Evolutionary conservation across 2,888 invertebrate genomes (phyloP).

Genomic region (Polyommatus icarus): DNA sequence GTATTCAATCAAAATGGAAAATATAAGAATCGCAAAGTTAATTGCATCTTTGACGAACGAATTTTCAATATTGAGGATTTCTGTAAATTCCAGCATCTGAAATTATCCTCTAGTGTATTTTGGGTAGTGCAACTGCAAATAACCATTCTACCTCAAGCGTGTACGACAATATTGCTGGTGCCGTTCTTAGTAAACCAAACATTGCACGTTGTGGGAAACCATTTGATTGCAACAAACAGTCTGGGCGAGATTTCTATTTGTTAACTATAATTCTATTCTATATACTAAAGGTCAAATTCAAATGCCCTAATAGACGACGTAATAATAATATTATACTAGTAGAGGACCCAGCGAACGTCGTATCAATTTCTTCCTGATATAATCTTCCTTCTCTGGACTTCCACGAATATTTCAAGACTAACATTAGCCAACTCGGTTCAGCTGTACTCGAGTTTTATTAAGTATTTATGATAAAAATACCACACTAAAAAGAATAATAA

Average conservation of each 20-base stretch:
- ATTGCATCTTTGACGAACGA: neutral
- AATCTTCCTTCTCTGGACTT: too few species aligned
- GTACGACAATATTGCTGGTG: constrained; percentile 20
- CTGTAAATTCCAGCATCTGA: neutral
- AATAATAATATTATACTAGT: too few species aligned
- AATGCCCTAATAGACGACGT: neutral
- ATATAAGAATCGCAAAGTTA: neutral
- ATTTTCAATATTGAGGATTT: neutral
- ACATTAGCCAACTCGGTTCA: too few species aligned
- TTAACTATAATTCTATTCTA: constrained; percentile 23
- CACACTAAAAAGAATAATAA: too few species aligned
- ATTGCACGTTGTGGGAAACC: constrained; percentile 10
- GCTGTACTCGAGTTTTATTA: too few species aligned
- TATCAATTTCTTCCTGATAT: too few species aligned
- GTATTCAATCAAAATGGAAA: neutral
- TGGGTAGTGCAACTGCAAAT: constrained; percentile 24
- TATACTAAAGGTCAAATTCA: neutral
- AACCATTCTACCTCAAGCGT: constrained; percentile 23
- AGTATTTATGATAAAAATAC: too few species aligned
- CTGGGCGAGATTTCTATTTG: neutral
- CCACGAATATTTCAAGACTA: too few species aligned
- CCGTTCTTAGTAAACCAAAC: constrained; percentile 21
- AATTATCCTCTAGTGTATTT: neutral
- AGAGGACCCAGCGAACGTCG: too few species aligned
- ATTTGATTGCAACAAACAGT: constrained; percentile 16